A percentile compares a stretch with the other conserved stretches of the same genome.
Conservation (phyloP, 2,888 invertebrate genomes). For the Geophilus truncorum region DNA sequence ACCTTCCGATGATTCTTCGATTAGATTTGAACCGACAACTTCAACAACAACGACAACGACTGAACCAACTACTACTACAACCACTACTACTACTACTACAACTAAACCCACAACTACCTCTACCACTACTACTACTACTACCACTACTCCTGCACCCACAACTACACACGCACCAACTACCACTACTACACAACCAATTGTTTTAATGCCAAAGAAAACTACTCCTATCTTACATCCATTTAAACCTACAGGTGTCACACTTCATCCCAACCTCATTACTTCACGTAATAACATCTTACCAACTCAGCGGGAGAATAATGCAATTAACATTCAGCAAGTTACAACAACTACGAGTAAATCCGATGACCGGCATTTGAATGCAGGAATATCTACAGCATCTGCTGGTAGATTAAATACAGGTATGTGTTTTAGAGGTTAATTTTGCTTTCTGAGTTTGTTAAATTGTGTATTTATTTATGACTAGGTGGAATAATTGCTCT, state of each 20-base stretch:
- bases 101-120: neutral
- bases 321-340: constrained; percentile 23
- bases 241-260: constrained; percentile 3
- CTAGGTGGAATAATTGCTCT: constrained; percentile 75
- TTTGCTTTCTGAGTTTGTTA: too few species aligned
- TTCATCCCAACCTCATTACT: neutral
- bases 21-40: constrained; percentile 24
- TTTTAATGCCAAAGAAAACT: neutral
- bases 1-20: neutral
- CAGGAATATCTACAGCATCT: constrained; percentile 38
- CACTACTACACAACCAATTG: constrained; percentile 31
- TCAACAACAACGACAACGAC: neutral
- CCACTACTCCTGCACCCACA: too few species aligned
- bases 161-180: constrained; percentile 45
- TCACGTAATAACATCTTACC: neutral
- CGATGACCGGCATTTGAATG: neutral
- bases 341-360: neutral
- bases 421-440: too few species aligned
- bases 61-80: neutral
- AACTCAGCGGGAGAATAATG: neutral
- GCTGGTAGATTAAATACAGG: constrained; percentile 69
- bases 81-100: neutral
- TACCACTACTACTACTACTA: too few species aligned
- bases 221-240: neutral
- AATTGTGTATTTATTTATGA: too few species aligned